Evolutionary conservation across 2,797 vertebrate genomes (phyloP).

Genomic region (Fistularia commersonii): DNA sequence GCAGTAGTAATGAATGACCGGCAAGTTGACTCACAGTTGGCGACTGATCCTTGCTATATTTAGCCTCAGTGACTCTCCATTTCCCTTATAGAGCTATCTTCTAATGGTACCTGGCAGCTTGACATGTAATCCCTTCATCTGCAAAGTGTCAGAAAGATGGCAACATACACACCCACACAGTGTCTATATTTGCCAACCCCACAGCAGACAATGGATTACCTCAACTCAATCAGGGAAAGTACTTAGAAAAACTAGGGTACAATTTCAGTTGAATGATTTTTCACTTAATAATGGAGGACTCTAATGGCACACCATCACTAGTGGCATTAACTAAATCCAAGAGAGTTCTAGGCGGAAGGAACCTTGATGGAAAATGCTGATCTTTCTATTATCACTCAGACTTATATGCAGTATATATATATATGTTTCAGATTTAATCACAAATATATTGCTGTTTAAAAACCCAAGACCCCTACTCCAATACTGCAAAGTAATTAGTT

Average conservation of each 20-base stretch:
- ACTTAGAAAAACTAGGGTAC: conserved; percentile 17
- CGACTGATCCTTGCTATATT: conserved; percentile 55
- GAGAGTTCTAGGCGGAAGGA: no score
- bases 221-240: conserved; percentile 51
- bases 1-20: conserved; percentile 18
- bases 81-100: conserved; percentile 27
- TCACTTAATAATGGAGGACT: conserved; percentile 20
- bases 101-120: conserved; percentile 55
- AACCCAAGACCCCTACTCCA: conserved; percentile 14
- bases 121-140: conserved; percentile 61
- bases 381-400: not conserved
- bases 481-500: conserved; percentile 15
- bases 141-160: conserved; percentile 50
- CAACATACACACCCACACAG: conserved; percentile 35
- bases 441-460: not conserved
- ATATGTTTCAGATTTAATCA: not conserved
- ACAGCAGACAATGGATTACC: conserved; percentile 54
- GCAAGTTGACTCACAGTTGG: conserved; percentile 25
- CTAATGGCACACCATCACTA: not conserved
- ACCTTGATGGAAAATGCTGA: no score
- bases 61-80: conserved; percentile 39
- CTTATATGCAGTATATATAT: not conserved
- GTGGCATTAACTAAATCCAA: not conserved
- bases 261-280: conserved; percentile 24
- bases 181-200: conserved; percentile 39